Base-by-base conservation (phyloP, 2,797 vertebrate genomes). In the Odontamblyopus lacepedii region DNA sequence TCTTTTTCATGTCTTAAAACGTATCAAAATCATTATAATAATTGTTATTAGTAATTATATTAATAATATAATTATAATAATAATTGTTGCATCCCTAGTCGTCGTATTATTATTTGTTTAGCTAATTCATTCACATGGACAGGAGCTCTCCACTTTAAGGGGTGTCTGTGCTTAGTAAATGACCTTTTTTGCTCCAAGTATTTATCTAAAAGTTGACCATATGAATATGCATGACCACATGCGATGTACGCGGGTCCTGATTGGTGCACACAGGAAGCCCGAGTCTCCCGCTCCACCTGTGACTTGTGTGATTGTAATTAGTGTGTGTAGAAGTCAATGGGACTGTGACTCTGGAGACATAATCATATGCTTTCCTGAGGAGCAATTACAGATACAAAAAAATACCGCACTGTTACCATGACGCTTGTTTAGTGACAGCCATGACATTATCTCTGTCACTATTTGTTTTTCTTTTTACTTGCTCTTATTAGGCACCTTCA, bases 241-340 rank as follows among this genome's bases (percentile, higher is more conserved):
- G 38, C 8, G 41, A 65, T 5, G 48, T 44, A 65, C 3, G 26
- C 8, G 26, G 19, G 48, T n/a, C 48, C 48, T 53, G 27, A 53
- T 67, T 67, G 27, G 9, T 67, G 3, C 48, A 67, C 63, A 66
- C 13, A 51, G n/a, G 63, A 27, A 27, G 48, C 27, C 6, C 44
- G 16, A 51, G 44, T 27, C 48, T 12, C 27, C 57, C 8, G 2
- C 56, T 30, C 16, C 68, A 60, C 68, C 68, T 61, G 35, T 67
- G 65, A 67, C 65, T 53, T 67, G 65, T 67, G 32, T 67, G 65
- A 53, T 67, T 67, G 65, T 67, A 67, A 53, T 67, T 67, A 67
- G 65, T 53, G 65, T 67, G 48, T 67, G 65, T 67, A 67, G 32
- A 67, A 67, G 48, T 67, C 65, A 67, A 67, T 67, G 65, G 65